Percentiles rank a stretch among this genome's conserved stretches.
These are phyloP conservation scores for Melinaea marsaeus DNA, from an alignment of 2,888 invertebrate species.

Conservation along the genomic window DNA sequence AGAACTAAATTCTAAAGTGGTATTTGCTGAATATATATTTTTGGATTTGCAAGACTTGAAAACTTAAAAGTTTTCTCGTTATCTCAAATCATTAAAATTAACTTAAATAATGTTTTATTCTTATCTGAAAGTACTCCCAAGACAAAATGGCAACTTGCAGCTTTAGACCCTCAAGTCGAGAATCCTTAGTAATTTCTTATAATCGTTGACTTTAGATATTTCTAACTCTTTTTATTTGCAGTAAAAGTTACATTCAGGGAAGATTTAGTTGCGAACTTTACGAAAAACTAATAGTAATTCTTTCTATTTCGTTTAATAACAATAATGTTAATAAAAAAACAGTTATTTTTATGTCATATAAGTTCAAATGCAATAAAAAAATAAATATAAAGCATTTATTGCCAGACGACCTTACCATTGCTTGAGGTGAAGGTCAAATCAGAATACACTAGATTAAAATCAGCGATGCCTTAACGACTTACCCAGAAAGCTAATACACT, in stretches of 20 bases:
- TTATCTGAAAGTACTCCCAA: conserved; percentile 16
- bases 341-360: no score
- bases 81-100: conserved; percentile 20
- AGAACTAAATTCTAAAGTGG: no score
- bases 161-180: neutral
- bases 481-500: no score
- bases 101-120: conserved; percentile 17
- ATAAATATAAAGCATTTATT: no score
- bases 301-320: no score
- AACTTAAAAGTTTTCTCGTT: conserved; percentile 22
- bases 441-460: no score
- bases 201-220: neutral
- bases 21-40: neutral
- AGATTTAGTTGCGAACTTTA: neutral
- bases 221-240: conserved; percentile 10
- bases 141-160: conserved; percentile 12
- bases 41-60: neutral
- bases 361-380: no score
- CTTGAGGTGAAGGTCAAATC: no score
- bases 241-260: conserved; percentile 27
- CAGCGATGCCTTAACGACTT: no score
- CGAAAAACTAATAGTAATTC: neutral
- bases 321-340: no score
- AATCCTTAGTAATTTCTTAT: neutral
- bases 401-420: no score